Conservation (phyloP, 2,113 vertebrate genomes). For the Leucopsar rothschildi region DNA sequence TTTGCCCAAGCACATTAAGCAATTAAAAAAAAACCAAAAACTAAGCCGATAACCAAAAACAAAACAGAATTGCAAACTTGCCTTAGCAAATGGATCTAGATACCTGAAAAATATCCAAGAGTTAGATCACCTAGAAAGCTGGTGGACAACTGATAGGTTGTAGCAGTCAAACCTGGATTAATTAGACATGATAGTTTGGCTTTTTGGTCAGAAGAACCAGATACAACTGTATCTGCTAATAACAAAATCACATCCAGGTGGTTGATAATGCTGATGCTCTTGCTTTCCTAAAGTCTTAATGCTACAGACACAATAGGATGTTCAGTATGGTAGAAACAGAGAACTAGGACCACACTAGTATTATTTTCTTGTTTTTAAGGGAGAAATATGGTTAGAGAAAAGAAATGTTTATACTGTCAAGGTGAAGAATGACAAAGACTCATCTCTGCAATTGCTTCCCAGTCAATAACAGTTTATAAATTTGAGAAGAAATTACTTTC, state of each 20-base stretch:
- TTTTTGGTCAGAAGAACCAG: background rate
- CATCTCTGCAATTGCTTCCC: background rate
- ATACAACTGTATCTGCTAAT: background rate
- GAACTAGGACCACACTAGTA: background rate
- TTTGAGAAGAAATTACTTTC: background rate
- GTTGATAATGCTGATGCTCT: background rate
- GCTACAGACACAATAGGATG: background rate
- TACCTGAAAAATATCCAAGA: background rate
- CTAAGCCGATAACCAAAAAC: background rate
- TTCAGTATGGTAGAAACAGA: background rate
- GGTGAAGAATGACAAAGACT: background rate
- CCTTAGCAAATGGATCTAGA: background rate
- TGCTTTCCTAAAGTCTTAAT: background rate
- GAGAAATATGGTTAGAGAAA: background rate
- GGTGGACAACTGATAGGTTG: background rate
- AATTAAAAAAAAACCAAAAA: background rate
- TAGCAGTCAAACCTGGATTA: background rate
- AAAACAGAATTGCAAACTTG: background rate
- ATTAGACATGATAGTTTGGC: background rate
- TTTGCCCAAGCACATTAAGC: background rate
- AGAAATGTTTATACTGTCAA: background rate
- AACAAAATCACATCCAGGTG: background rate
- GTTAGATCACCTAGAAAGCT: background rate
- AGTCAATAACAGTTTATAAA: background rate
- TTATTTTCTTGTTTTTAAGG: background rate